Evolutionary conservation across 2,113 vertebrate species (phyloP), one percentile per base, ranked within the genome.

Genomic region (Archilochus colubris): DNA sequence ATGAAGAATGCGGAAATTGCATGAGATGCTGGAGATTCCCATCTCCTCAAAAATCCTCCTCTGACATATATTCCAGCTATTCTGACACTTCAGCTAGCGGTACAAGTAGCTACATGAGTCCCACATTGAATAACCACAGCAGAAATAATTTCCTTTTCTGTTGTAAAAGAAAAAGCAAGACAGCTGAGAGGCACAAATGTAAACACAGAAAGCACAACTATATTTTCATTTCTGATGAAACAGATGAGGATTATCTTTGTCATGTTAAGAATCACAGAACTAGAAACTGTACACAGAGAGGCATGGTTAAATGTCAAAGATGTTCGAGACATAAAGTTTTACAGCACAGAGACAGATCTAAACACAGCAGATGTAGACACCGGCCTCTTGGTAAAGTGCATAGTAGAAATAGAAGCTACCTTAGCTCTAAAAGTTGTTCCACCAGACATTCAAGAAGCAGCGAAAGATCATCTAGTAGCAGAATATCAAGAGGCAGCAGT

Each of bases 301-400:
- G 89, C 40, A 94, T 87, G 30, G 48, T 89, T 84, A 97, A 95
- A 86, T 93, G 82, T 55, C 68, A 4, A 94, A 96, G 90, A 78
- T 87, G 91, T 79, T 96, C 95, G 43, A 97, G 97, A 91, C 94
- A 76, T 73, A 97, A 97, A 94, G 96, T 97, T 30, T 97, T 97
- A 84, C 97, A 97, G 82, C 98, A 95, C 74, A 97, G 86, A 67
- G 96, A 98, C 87, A 97, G 90, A 89, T 96, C 96, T 92, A 98
- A 97, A 83, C 91, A 92, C 59, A 82, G 79, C 31, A 96, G 89
- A 88, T 55, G 15, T 40, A 96, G 94, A 75, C 91, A 95, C 40
- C 46, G 7, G 7, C 88, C 83, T 64, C 81, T 77, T 68, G 64
- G 73, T 33, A 82, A 91, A 51, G 93, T 27, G 38, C 57, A 81